Base-by-base conservation (phyloP, 2,888 invertebrate species). In the Callinectes sapidus region DNA sequence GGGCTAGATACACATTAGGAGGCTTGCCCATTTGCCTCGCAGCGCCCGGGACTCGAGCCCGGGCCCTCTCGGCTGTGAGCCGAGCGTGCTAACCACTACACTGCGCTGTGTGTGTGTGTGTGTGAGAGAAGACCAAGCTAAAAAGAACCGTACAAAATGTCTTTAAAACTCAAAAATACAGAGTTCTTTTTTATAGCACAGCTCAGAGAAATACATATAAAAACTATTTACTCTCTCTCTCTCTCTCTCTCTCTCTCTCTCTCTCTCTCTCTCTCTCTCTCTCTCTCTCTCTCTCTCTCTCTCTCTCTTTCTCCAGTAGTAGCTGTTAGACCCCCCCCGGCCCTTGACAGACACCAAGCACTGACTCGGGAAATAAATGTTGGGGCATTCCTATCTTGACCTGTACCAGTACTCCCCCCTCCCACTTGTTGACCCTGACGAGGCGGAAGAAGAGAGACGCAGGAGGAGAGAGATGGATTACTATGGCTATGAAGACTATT, bases 201-300 rank as follows among this genome's bases (percentile, higher is more conserved):
- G 0, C 48, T 48, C 48, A 48, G 48, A 48, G 48, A 48, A 48
- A 10, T 48, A 48, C 8, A 0, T 48, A 48, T 48, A 8, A 48
- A 8, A 61, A 23, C 23, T 61, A 61, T 61, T 0, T 61, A 61
- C 35, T 35, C 81, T 35, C 35, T 81, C 28, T 28, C 71, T 54
- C 28, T 28, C 54, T 35, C 35, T 35, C 28, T 54, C 54, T 28
- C 48, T 87, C 87, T 48, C n/a, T 48, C 87, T 28, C 28, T n/a
- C 35, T 35, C 28, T 54, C 54, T 35, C 32, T 48, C 81, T 28
- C 35, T 35, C 28, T 35, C 28, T 54, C 35, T 35, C 35, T 28
- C 16, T 35, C 28, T 54, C 28, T 35, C 54, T 87, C 48, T 48
- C 87, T 87, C 48, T 48, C 87, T 87, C 48, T 48, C 87, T 48